Conservation (phyloP, 2,113 vertebrate genomes). For the Trematocara marginatum region DNA sequence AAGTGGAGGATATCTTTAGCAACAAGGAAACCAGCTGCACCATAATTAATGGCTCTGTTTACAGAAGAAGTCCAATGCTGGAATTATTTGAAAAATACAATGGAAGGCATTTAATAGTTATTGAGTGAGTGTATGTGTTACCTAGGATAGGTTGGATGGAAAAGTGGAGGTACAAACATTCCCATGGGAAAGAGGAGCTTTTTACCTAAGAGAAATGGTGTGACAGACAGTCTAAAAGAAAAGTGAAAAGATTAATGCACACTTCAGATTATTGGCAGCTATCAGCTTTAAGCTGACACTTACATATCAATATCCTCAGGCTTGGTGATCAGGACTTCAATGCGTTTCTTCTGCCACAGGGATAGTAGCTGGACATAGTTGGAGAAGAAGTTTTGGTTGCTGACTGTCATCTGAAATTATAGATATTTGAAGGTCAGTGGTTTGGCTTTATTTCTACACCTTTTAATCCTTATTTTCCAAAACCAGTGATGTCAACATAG, state of each 20-base stretch:
- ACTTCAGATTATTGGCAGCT: not conserved
- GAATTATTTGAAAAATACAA: not conserved
- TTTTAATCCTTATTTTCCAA: not conserved
- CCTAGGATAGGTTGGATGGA: constrained; percentile 73
- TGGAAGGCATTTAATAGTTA: not conserved
- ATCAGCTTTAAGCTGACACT: not conserved
- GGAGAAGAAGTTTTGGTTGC: constrained; percentile 63
- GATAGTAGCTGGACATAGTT: constrained; percentile 70
- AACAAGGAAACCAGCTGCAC: constrained; percentile 62
- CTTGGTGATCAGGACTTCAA: constrained; percentile 39
- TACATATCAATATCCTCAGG: constrained; percentile 44
- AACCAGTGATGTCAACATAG: not conserved
- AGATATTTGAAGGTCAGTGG: not conserved
- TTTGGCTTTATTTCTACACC: not conserved
- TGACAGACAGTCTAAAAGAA: constrained; percentile 58
- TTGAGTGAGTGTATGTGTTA: constrained; percentile 2
- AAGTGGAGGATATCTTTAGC: constrained; percentile 73
- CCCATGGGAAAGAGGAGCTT: constrained; percentile 70
- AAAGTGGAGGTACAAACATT: constrained; percentile 71
- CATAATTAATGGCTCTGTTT: constrained; percentile 73
- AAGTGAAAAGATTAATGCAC: not conserved
- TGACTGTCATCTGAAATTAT: constrained; percentile 54
- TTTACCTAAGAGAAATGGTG: constrained; percentile 42
- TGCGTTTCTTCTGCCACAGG: constrained; percentile 56
- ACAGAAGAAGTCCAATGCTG: not conserved